Evolutionary conservation across 1,140 invertebrate species (phyloP).

Genomic region (Anthonomus grandis): DNA sequence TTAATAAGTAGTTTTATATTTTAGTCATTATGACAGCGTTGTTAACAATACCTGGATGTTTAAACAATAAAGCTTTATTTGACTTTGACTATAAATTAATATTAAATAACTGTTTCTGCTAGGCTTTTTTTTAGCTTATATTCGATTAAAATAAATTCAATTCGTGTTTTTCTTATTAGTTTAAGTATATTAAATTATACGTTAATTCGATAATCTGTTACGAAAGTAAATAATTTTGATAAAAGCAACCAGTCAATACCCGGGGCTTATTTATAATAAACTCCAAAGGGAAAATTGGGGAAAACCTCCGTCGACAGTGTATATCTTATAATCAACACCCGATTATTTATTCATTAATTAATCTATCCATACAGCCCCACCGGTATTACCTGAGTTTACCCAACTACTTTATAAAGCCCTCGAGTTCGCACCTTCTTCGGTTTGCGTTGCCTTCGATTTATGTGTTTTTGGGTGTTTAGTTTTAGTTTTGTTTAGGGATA

Average conservation of each 20-base stretch:
- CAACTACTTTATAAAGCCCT: conserved; percentile 11
- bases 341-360: conserved; percentile 34
- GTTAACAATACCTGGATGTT: too few relatives aligned
- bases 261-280: conserved; percentile 27
- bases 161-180: not conserved
- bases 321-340: conserved; percentile 30
- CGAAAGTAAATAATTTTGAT: too few relatives aligned
- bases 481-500: too few relatives aligned
- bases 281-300: conserved; percentile 2
- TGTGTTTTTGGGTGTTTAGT: too few relatives aligned
- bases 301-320: conserved; percentile 18
- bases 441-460: conserved; percentile 10
- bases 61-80: too few relatives aligned
- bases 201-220: too few relatives aligned
- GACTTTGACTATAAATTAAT: too few relatives aligned
- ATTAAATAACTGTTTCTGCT: too few relatives aligned
- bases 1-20: too few relatives aligned
- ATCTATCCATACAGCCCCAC: conserved; percentile 25
- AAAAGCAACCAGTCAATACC: conserved; percentile 25
- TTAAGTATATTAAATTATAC: not conserved
- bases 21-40: too few relatives aligned
- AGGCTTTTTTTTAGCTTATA: too few relatives aligned
- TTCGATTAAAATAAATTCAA: too few relatives aligned
- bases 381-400: conserved; percentile 20
- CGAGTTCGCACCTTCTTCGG: conserved; percentile 12